Percentiles rank a stretch among this genome's conserved stretches.
phyloP scores from a whole-genome alignment of 2,113 vertebrate species.

The Chionomys nivalis region DNA sequence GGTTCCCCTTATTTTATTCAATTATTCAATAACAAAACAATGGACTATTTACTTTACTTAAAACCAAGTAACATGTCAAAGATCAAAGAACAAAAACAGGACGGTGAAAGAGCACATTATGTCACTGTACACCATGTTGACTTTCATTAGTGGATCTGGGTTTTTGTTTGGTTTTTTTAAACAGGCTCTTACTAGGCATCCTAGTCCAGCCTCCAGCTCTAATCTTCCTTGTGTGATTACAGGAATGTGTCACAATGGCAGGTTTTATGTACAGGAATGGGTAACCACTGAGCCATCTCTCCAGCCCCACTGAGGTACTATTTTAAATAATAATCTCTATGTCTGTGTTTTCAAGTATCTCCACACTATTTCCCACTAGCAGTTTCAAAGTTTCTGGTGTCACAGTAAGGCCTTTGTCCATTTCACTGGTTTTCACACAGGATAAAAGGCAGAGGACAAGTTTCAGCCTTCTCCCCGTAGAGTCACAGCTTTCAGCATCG shows the following conservation, averaged over 20 bases:
- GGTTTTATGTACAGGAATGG: not conserved
- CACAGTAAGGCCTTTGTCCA: not conserved
- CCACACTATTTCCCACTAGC: not conserved
- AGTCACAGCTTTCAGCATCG: not conserved
- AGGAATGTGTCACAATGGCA: not conserved
- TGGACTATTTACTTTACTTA: not conserved
- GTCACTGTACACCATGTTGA: not conserved
- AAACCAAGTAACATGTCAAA: slow-evolving; percentile 21
- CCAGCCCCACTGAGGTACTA: not conserved
- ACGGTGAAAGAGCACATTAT: not conserved
- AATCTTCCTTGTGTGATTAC: not conserved
- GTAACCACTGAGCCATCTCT: not conserved
- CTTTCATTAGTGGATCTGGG: not conserved
- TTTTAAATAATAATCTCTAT: not conserved
- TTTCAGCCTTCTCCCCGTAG: not conserved
- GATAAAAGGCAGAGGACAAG: not conserved
- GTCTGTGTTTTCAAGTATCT: not conserved
- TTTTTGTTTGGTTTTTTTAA: not conserved
- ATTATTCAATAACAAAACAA: not conserved
- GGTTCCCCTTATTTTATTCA: not conserved
- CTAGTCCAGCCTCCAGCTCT: not conserved
- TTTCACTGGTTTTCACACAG: not conserved
- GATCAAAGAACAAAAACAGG: not conserved
- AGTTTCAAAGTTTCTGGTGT: not conserved
- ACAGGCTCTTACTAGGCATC: not conserved